Conservation (phyloP, 2,113 vertebrate species). For the Phocoena sinus region DNA sequence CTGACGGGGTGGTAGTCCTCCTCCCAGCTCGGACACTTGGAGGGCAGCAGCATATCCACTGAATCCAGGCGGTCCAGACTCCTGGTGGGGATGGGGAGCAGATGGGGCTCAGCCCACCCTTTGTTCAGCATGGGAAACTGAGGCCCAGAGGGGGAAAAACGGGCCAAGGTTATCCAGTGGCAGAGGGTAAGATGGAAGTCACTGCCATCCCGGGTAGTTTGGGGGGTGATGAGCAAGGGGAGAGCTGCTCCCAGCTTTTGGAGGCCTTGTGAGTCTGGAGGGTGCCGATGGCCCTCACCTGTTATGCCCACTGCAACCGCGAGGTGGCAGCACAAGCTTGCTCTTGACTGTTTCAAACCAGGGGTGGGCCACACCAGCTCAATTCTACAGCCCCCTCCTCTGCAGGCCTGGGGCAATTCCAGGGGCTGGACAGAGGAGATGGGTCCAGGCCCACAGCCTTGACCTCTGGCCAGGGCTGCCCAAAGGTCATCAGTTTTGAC, state of each 20-base stretch:
- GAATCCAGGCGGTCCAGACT: conserved; percentile 96
- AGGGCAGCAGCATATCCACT: conserved; percentile 87
- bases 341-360: background rate
- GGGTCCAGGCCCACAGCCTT: background rate
- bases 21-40: conserved; percentile 93
- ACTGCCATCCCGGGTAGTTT: background rate
- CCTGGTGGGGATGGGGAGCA: conserved; percentile 76
- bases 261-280: background rate
- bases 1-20: conserved; percentile 94
- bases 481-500: background rate
- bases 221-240: background rate
- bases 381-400: background rate
- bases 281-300: background rate
- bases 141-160: background rate
- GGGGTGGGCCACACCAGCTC: too few relatives aligned
- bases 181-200: background rate
- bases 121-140: conserved; percentile 20
- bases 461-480: background rate
- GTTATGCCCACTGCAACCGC: background rate
- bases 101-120: conserved; percentile 5
- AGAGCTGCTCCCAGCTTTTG: background rate
- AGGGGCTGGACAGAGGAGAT: background rate
- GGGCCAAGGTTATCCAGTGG: background rate
- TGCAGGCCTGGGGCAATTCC: background rate
- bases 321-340: conserved; percentile 56